phyloP scores from a whole-genome alignment of 2,888 invertebrate genomes.

The Noctua janthina region DNA sequence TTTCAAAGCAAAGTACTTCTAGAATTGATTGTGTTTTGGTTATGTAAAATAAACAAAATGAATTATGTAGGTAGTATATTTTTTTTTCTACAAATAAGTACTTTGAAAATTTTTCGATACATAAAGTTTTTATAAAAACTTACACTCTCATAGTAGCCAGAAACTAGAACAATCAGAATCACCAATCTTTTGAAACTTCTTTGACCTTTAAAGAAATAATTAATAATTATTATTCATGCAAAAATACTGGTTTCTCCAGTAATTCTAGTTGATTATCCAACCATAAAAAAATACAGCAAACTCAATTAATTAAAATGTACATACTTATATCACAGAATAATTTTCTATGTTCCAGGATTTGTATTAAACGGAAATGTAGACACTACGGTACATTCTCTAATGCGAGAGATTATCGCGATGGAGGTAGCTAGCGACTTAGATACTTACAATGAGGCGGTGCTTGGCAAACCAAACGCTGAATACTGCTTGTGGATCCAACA shows the following conservation, averaged over 20 bases:
- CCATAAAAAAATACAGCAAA: background rate
- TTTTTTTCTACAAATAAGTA: background rate
- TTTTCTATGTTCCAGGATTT: constrained; percentile 86
- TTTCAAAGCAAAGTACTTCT: background rate
- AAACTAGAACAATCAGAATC: background rate
- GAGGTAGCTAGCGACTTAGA: constrained; percentile 94
- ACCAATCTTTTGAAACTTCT: background rate
- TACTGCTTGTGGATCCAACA: constrained; percentile 98
- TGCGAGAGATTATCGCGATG: constrained; percentile 97
- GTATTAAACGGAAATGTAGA: constrained; percentile 94
- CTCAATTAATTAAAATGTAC: background rate
- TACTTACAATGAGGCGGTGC: constrained; percentile 95
- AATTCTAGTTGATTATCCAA: background rate
- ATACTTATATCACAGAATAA: background rate
- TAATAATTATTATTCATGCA: background rate
- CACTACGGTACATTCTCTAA: constrained; percentile 92
- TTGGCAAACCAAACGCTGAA: constrained; percentile 95
- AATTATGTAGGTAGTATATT: background rate
- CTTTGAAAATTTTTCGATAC: background rate
- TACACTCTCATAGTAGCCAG: background rate
- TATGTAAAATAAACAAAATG: background rate
- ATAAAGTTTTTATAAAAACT: background rate
- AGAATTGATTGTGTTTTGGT: background rate
- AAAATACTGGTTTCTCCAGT: background rate
- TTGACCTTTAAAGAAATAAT: background rate